phyloP scores from a whole-genome alignment of 2,888 invertebrate genomes.

The Agrilus mali region DNA sequence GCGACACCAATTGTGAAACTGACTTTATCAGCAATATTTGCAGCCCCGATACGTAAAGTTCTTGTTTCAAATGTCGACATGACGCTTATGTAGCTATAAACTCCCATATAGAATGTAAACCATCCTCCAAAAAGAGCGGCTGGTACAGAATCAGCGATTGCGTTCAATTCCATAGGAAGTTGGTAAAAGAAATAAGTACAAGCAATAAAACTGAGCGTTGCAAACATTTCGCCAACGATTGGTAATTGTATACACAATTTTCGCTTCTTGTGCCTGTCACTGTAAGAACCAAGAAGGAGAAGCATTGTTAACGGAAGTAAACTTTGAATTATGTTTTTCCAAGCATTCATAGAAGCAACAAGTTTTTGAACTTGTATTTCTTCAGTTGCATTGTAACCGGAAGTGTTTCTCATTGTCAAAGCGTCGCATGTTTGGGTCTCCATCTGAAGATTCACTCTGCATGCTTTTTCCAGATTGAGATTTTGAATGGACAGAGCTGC shows the following conservation, averaged over 20 bases:
- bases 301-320: conserved; percentile 62
- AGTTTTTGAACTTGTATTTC: conserved; percentile 44
- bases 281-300: conserved; percentile 65
- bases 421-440: conserved; percentile 33
- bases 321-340: conserved; percentile 70
- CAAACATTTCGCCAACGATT: conserved; percentile 56
- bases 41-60: conserved; percentile 46
- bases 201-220: conserved; percentile 35
- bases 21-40: conserved; percentile 40
- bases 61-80: conserved; percentile 41
- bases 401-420: conserved; percentile 18
- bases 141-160: conserved; percentile 39
- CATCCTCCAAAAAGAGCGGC: conserved; percentile 43
- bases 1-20: conserved; percentile 37
- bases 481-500: conserved; percentile 35
- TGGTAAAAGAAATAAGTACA: conserved; percentile 40
- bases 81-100: conserved; percentile 47
- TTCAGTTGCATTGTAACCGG: conserved; percentile 17
- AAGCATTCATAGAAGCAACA: conserved; percentile 64
- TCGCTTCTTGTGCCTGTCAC: conserved; percentile 48
- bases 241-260: conserved; percentile 69
- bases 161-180: conserved; percentile 39
- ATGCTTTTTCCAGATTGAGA: conserved; percentile 42
- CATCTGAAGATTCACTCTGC: conserved; percentile 36
- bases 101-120: conserved; percentile 42